Evolutionary conservation across 2,113 vertebrate species (phyloP).

Genomic region (Megaptera novaeangliae): DNA sequence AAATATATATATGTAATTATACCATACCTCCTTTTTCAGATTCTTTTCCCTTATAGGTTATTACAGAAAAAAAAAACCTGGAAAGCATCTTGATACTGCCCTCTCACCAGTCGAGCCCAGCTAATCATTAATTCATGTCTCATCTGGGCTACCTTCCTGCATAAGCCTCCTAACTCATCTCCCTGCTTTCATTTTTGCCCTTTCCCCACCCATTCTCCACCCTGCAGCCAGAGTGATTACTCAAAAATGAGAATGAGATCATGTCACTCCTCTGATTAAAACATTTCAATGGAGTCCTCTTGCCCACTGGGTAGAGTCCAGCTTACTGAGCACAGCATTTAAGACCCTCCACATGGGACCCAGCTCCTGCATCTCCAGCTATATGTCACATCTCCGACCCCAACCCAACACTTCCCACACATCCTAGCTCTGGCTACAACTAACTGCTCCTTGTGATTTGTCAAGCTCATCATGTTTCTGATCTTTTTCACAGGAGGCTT

Average conservation of each 20-base stretch:
- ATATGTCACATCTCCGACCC: not conserved
- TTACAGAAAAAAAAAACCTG: not conserved
- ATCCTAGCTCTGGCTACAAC: not conserved
- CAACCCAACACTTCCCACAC: not conserved
- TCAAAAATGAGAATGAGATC: not conserved
- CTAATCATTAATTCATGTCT: not conserved
- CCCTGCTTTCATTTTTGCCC: not conserved
- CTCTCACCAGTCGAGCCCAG: not conserved
- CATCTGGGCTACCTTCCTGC: not conserved
- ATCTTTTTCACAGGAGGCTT: not conserved
- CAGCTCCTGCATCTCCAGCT: not conserved
- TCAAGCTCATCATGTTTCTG: not conserved
- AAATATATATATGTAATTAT: not conserved
- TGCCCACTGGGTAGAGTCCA: not conserved
- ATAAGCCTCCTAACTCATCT: not conserved
- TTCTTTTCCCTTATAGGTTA: not conserved
- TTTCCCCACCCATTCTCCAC: not conserved
- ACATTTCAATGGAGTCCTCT: not conserved
- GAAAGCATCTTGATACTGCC: not conserved
- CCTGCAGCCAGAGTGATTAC: not conserved
- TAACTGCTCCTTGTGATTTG: slow-evolving; percentile 21
- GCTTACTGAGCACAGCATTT: not conserved
- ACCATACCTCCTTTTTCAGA: not conserved
- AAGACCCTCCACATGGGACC: not conserved
- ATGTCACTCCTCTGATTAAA: not conserved